Percentiles rank a stretch among this genome's conserved stretches.
Evolutionary conservation across 2,888 invertebrate genomes (phyloP).

Genomic region (Lithosia quadra): DNA sequence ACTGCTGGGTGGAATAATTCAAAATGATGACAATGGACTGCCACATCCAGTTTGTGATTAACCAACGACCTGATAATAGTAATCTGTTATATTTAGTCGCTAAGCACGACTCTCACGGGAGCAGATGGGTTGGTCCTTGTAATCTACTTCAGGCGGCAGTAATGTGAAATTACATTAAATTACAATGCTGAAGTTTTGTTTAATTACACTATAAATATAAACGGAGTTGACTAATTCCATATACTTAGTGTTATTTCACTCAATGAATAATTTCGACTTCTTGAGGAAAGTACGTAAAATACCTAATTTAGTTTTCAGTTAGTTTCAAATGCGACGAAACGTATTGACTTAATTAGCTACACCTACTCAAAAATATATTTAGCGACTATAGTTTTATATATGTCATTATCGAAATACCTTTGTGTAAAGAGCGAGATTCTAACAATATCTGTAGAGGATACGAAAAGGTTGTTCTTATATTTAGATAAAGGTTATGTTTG

Average conservation of each 20-base stretch:
- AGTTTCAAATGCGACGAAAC: no score
- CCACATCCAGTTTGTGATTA: background rate
- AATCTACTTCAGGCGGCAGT: background rate
- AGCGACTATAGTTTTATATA: background rate
- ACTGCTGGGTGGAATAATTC: background rate
- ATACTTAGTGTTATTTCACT: background rate
- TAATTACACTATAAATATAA: background rate
- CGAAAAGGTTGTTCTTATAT: constrained; percentile 24
- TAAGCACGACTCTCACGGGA: background rate
- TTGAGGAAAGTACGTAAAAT: background rate
- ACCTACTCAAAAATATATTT: constrained; percentile 5
- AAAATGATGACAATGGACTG: background rate
- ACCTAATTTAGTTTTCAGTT: background rate
- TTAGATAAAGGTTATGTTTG: constrained; percentile 30
- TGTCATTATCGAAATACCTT: constrained; percentile 10
- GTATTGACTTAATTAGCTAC: background rate
- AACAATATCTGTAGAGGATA: constrained; percentile 15
- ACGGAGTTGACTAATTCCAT: background rate
- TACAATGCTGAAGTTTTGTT: no score
- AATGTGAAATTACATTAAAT: background rate
- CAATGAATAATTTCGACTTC: background rate
- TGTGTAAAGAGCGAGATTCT: constrained; percentile 4
- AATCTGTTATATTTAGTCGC: background rate
- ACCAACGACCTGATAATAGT: background rate
- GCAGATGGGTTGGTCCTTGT: background rate